Conservation (phyloP, 2,888 invertebrate species). For the Stegana nigrithorax region DNA sequence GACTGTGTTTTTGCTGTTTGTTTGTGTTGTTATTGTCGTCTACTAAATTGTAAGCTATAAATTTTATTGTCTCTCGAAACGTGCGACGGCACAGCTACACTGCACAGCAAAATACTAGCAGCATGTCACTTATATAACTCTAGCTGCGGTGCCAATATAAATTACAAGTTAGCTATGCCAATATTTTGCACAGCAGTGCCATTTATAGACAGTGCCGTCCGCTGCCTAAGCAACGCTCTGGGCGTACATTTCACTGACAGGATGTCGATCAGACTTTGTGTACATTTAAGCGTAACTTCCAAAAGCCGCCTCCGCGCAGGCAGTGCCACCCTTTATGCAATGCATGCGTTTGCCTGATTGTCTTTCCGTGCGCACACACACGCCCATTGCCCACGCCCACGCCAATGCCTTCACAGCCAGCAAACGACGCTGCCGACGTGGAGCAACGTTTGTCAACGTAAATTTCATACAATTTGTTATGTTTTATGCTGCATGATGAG, state of each 20-base stretch:
- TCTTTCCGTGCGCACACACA: slow-evolving; percentile 23
- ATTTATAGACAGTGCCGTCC: slow-evolving; percentile 19
- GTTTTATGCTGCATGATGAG: slow-evolving; percentile 43
- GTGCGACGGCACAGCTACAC: no score
- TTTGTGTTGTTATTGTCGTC: slow-evolving; percentile 4
- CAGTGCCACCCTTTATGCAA: slow-evolving; percentile 17
- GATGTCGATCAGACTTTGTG: slow-evolving; percentile 38
- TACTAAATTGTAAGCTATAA: slow-evolving; percentile 46
- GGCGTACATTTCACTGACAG: slow-evolving; percentile 32
- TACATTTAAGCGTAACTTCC: not conserved
- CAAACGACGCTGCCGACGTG: not conserved
- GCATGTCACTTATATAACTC: no score
- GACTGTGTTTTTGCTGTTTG: no score
- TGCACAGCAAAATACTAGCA: no score
- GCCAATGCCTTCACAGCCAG: no score
- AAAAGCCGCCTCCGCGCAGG: slow-evolving; percentile 12
- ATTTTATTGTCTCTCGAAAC: slow-evolving; percentile 30
- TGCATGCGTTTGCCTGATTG: slow-evolving; percentile 26
- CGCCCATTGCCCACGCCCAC: slow-evolving; percentile 20
- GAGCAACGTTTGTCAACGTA: slow-evolving; percentile 44
- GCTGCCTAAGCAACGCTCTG: slow-evolving; percentile 29
- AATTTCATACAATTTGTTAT: slow-evolving; percentile 63
- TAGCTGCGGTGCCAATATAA: not conserved
- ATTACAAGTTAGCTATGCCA: not conserved
- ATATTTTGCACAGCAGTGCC: not conserved